Base-by-base conservation (phyloP, 2,888 invertebrate species). In the Cheilosia vernalis region DNA sequence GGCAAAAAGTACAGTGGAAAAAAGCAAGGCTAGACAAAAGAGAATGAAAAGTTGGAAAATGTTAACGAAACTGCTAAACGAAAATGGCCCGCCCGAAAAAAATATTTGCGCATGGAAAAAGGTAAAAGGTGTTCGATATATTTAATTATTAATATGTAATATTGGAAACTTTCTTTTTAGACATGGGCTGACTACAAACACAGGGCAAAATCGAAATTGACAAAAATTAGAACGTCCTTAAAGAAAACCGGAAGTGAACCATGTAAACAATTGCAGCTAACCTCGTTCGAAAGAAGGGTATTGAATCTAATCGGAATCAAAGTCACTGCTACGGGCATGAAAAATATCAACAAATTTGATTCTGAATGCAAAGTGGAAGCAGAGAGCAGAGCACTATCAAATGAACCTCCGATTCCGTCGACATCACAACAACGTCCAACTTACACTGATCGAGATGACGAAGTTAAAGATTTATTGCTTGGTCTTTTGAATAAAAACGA, bases 121-220 rank as follows among this genome's bases (percentile, higher is more conserved):
- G 21, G 49, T 49, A 2, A 24, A 24, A 24, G 24, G 3, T 24
- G 24, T 47, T 19, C 17, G 4, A 5, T 17, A 47, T 47, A 19
- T 7, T 19, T 19, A 9, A 1, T 47, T 3, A 47, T 9, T 47
- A 10, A 10, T 17, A 21, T 49, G 21, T 17, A 21, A 49, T n/a
- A n/a, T 1, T 9, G 7, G 1, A 21, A 21, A 10, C 5, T 10
- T 19, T 3, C 21, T 21, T 19, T 49, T 49, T 21, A 49, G 49
- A 49, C 49, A 10, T 49, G 56, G n/a, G 56, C 27, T 27, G 56
- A 17, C 30, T 30, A 53, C 30, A 56, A 30, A 17, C 30, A 56
- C 30, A 17, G 49, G 9, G 49, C 49, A 0, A 56, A 56, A 30
- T 30, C 56, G 1, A 56, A 33, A 17, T 49, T 49, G 19, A 17